A percentile compares a stretch with the other conserved stretches of the same genome.
These are phyloP conservation scores for Trichoplusia ni DNA, from an alignment of 1,140 invertebrate genomes.

Conservation along the genomic window DNA sequence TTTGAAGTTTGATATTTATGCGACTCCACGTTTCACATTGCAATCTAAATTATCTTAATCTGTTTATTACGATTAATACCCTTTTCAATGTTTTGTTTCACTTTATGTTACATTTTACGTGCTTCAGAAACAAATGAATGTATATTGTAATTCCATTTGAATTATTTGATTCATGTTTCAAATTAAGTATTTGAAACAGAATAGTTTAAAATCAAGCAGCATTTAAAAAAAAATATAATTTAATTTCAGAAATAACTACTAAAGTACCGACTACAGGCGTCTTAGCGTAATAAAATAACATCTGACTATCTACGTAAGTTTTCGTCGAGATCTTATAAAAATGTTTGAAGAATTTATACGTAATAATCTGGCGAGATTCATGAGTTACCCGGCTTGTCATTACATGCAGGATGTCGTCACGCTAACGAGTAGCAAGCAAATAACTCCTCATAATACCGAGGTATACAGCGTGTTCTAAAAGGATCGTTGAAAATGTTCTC, in stretches of 20 bases:
- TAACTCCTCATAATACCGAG: conserved; percentile 61
- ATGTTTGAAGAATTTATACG: conserved; percentile 31
- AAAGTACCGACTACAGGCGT: no score
- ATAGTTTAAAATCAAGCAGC: no score
- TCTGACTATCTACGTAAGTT: not conserved
- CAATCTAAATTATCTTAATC: no score
- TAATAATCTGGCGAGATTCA: conserved; percentile 42
- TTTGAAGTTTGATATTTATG: conserved; percentile 6
- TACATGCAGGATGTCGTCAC: conserved; percentile 55
- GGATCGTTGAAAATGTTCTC: conserved; percentile 31
- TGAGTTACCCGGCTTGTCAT: conserved; percentile 50
- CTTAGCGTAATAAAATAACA: not conserved
- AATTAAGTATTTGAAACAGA: no score
- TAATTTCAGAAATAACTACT: no score
- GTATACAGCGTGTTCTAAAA: conserved; percentile 18
- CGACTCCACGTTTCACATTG: not conserved
- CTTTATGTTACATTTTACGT: no score
- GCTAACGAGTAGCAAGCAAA: conserved; percentile 66
- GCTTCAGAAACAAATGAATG: no score
- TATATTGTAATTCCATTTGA: no score
- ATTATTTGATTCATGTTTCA: no score
- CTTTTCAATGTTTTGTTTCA: no score
- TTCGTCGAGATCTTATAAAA: not conserved
- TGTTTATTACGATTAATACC: no score
- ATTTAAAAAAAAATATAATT: no score